phyloP scores from a whole-genome alignment of 2,113 vertebrate species.

The Junco hyemalis region DNA sequence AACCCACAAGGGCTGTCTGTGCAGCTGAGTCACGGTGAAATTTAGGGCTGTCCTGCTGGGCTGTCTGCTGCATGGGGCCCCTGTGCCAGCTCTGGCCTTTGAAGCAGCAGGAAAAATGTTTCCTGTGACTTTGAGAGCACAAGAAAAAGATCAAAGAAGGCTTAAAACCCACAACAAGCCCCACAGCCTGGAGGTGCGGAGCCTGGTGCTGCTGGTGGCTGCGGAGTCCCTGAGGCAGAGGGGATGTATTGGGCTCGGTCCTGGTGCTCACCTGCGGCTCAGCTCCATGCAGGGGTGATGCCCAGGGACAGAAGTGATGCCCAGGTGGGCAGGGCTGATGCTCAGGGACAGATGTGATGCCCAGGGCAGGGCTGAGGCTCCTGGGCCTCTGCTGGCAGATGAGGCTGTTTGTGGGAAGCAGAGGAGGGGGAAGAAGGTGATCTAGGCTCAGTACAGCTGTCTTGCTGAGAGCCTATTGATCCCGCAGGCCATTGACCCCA shows the following conservation, averaged over 20 bases:
- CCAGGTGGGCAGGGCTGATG: background rate
- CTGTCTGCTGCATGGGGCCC: background rate
- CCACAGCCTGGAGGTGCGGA: background rate
- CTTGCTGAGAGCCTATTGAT: background rate
- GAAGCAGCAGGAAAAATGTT: background rate
- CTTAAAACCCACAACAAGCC: background rate
- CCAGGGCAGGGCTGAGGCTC: background rate
- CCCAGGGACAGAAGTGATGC: too few species aligned
- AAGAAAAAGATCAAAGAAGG: background rate
- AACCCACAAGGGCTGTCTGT: background rate
- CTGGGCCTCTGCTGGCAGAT: background rate
- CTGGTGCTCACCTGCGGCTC: rapidly evolving
- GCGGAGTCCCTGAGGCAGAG: rapidly evolving
- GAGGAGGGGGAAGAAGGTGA: rapidly evolving
- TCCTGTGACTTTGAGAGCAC: background rate
- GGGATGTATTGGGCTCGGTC: background rate
- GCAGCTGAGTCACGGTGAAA: background rate
- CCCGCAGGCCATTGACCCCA: rapidly evolving
- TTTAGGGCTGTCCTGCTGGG: background rate
- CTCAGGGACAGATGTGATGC: too few species aligned
- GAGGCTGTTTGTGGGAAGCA: background rate
- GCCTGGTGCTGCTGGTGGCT: background rate
- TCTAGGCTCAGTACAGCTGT: background rate
- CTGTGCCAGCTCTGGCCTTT: background rate
- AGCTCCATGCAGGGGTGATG: background rate